Evolutionary conservation across 2,797 vertebrate genomes (phyloP).

Genomic region (Kryptopterus vitreolus): DNA sequence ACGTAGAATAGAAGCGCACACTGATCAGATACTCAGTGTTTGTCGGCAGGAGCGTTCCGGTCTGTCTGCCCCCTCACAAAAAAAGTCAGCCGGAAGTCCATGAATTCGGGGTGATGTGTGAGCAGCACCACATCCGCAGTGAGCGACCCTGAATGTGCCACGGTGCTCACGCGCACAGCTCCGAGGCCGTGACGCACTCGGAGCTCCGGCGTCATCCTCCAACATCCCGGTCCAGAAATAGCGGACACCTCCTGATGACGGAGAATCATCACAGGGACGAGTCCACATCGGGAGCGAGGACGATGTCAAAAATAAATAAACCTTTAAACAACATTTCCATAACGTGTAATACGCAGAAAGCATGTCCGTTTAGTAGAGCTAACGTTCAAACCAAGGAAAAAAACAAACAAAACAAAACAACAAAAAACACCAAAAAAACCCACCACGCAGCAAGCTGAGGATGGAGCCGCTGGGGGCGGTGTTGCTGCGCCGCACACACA

Average conservation of each 20-base stretch:
- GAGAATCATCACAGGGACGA: background rate
- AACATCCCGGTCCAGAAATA: conserved; percentile 22
- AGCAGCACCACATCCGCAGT: conserved; percentile 8
- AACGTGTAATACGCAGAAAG: background rate
- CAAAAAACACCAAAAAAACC: background rate
- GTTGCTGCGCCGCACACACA: conserved; percentile 63
- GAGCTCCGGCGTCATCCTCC: conserved; percentile 64
- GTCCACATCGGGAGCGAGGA: no score
- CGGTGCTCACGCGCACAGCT: conserved; percentile 59
- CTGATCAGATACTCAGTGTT: background rate
- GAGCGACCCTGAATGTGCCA: background rate
- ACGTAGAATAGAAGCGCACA: background rate
- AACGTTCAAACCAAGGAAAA: background rate
- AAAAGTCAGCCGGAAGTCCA: conserved; percentile 36
- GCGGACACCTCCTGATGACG: conserved; percentile 19
- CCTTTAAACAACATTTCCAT: background rate
- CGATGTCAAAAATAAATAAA: background rate
- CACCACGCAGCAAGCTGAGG: background rate
- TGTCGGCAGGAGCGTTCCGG: background rate
- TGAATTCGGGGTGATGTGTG: conserved; percentile 54
- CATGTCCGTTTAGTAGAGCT: background rate
- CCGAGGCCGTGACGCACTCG: conserved; percentile 64
- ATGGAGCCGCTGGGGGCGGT: conserved; percentile 56
- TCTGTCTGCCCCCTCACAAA: background rate
- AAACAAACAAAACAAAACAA: background rate